These are phyloP conservation scores for Peromyscus maniculatus DNA, from an alignment of 2,113 vertebrate genomes.

Conservation along the genomic window DNA sequence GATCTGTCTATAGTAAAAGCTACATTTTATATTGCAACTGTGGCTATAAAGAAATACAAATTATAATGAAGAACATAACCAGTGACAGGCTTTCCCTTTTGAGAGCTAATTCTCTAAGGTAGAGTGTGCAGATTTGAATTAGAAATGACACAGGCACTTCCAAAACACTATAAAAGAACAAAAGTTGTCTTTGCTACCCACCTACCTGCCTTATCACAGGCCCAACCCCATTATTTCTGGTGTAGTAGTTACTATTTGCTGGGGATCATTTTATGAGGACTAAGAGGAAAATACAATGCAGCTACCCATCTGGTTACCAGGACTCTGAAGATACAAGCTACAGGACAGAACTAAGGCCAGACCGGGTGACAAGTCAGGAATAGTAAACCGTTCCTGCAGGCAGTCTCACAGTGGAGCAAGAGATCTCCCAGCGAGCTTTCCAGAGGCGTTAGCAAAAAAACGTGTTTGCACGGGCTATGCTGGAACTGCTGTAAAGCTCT, in stretches of 20 bases:
- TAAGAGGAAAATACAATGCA: slow-evolving; percentile 5
- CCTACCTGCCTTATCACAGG: background rate
- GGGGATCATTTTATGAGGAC: background rate
- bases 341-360: background rate
- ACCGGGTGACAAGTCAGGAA: background rate
- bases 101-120: slow-evolving; percentile 21
- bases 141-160: slow-evolving; percentile 5
- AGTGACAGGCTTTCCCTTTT: background rate
- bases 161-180: background rate
- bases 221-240: background rate
- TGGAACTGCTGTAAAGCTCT: background rate
- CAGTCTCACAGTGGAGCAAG: background rate
- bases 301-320: background rate
- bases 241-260: background rate
- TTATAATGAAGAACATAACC: background rate
- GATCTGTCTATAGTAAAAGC: background rate
- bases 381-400: background rate
- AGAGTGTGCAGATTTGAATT: slow-evolving; percentile 34
- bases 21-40: background rate
- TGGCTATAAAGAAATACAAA: background rate
- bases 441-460: background rate
- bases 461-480: background rate
- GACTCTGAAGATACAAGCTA: background rate
- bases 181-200: background rate
- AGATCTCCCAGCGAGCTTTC: background rate